Evolutionary conservation across 2,797 vertebrate species (phyloP).

Genomic region (Anguilla anguilla): DNA sequence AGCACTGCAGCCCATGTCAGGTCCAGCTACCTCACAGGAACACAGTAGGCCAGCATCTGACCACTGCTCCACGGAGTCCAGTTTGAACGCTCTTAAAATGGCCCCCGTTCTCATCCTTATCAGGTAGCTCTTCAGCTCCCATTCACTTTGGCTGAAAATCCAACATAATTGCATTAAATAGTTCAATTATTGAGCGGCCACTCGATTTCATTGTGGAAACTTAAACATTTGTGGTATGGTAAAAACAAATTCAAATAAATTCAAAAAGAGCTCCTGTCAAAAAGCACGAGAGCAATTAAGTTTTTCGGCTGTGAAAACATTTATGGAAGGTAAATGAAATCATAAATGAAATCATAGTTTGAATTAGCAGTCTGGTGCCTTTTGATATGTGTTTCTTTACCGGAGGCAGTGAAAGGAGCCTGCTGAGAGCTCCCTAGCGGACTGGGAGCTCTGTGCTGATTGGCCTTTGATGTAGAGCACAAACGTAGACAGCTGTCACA

Average conservation of each 20-base stretch:
- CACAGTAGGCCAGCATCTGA: neutral
- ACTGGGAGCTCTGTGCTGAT: neutral
- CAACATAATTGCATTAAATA: neutral
- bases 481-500: conserved; percentile 9
- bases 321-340: neutral
- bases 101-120: neutral
- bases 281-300: neutral
- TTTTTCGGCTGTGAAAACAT: conserved; percentile 1
- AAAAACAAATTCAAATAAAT: neutral
- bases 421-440: neutral
- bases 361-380: conserved; percentile 9
- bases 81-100: neutral
- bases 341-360: neutral
- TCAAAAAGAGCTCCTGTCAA: neutral
- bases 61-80: neutral
- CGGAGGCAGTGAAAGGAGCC: neutral
- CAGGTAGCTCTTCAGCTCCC: neutral
- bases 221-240: neutral
- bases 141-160: neutral
- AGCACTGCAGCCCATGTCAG: neutral
- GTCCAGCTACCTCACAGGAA: neutral
- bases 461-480: neutral
- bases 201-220: neutral
- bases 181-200: neutral
- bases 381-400: conserved; percentile 16